Base-by-base conservation (phyloP, 2,888 invertebrate species). In the Phoronis australis region DNA sequence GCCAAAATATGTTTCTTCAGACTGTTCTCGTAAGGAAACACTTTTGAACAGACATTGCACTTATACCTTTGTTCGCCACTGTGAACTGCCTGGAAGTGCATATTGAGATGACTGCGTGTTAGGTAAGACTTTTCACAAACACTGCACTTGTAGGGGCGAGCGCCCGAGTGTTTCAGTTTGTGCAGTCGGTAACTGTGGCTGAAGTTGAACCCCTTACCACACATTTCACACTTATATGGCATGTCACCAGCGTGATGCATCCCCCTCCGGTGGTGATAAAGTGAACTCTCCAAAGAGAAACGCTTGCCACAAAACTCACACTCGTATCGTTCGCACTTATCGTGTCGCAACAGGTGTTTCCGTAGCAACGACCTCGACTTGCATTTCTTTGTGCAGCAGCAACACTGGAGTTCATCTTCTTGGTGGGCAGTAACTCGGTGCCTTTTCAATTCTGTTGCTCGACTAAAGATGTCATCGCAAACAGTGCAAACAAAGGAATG, bases 121-220 rank as follows among this genome's bases (percentile, higher is more conserved):
- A 71, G 62, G 46, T 73, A 73, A 0, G 69, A 64, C 54, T 70
- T 71, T 4, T 55, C 56, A 49, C 73, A 73, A 35, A 57, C 41
- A 1, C 44, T 51, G 52, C 73, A 73, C 42, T 61, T 47, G 51
- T 65, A 56, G 2, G 73, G 73, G 4, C 71, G 57, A 9, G 51
- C 51, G 0, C 73, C 71, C 9, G 56, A 48, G 52, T 73, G 71
- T 37, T 66, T 62, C 24, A 66, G 55, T 31, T 58, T 45, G 48
- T 71, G 71, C 3, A 73, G 62, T 35, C 67, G 62, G 18, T 65
- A 59, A 45, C 69, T 70, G 54, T 71, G 65, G 50, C 62, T 60
- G 50, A 71, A 71, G 48, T 64, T 71, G 46, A 71, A 73, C 0
- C 57, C 38, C 15, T 57, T 55, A 18, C 58, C 61, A 52, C 73